Conservation (phyloP, 2,113 vertebrate species). For the Mustela lutreola region DNA sequence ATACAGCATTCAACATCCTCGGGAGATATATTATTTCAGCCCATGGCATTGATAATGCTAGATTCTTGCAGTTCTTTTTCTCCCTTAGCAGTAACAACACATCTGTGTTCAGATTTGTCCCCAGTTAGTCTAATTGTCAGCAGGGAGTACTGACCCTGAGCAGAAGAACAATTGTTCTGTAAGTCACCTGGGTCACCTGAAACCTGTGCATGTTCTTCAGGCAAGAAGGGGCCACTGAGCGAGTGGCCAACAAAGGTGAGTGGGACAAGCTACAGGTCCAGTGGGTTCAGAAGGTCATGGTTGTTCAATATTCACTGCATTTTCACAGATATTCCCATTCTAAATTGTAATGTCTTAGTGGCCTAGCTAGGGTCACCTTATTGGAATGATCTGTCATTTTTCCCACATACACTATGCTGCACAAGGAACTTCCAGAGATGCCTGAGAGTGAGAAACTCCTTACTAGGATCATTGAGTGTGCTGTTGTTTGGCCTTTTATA, state of each 20-base stretch:
- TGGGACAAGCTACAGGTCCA: not conserved
- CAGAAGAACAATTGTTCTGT: not conserved
- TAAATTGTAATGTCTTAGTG: not conserved
- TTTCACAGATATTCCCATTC: not conserved
- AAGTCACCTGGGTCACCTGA: not conserved
- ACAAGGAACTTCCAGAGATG: not conserved
- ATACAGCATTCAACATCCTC: not conserved
- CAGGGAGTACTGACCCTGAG: not conserved
- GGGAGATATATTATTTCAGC: not conserved
- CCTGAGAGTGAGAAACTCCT: not conserved
- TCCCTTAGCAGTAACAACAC: not conserved
- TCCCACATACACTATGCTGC: accelerated
- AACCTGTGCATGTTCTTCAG: not conserved
- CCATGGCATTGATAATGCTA: not conserved
- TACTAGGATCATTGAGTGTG: not conserved
- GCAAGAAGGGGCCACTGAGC: not conserved
- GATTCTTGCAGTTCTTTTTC: not conserved
- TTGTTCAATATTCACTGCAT: not conserved
- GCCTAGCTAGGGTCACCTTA: not conserved
- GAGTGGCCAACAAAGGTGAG: not conserved
- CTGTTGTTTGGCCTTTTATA: not conserved
- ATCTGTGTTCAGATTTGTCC: not conserved
- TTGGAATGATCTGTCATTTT: not conserved
- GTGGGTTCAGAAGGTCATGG: not conserved
- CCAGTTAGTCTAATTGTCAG: not conserved